phyloP scores from a whole-genome alignment of 2,888 invertebrate genomes.

The Netelia inedita region DNA sequence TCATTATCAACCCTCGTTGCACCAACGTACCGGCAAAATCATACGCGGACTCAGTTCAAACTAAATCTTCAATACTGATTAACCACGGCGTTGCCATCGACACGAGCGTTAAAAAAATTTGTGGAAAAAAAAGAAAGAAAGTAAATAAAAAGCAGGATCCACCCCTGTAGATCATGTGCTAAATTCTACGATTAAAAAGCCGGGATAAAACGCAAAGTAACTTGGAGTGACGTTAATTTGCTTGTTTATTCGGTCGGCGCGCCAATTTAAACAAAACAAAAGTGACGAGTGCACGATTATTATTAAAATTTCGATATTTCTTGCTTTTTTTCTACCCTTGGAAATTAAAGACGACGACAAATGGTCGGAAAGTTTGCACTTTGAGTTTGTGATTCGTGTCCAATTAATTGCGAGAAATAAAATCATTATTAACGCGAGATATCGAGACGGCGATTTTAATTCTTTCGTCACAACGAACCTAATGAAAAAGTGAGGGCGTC shows the following conservation, averaged over 20 bases:
- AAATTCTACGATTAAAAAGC: neutral
- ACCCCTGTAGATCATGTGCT: neutral
- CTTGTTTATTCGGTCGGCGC: neutral
- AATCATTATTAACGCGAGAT: no score
- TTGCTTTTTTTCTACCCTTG: neutral
- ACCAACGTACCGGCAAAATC: constrained; percentile 9
- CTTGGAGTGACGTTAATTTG: neutral
- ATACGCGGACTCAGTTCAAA: no score
- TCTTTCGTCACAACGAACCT: neutral
- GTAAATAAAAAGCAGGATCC: neutral
- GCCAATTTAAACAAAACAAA: neutral
- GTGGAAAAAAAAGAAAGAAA: neutral
- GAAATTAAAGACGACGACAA: neutral
- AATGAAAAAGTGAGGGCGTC: neutral
- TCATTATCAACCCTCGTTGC: constrained; percentile 68
- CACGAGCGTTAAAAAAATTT: no score
- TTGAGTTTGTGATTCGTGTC: neutral
- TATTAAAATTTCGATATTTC: neutral
- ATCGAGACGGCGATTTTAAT: neutral
- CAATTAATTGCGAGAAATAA: neutral
- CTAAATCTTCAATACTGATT: no score
- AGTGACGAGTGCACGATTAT: constrained; percentile 16
- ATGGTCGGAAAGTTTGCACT: neutral
- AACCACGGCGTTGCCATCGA: no score
- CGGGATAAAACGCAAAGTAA: neutral